A percentile compares a stretch with the other conserved stretches of the same genome.
phyloP scores from a whole-genome alignment of 2,113 vertebrate genomes.

The Pygoscelis antarcticus region DNA sequence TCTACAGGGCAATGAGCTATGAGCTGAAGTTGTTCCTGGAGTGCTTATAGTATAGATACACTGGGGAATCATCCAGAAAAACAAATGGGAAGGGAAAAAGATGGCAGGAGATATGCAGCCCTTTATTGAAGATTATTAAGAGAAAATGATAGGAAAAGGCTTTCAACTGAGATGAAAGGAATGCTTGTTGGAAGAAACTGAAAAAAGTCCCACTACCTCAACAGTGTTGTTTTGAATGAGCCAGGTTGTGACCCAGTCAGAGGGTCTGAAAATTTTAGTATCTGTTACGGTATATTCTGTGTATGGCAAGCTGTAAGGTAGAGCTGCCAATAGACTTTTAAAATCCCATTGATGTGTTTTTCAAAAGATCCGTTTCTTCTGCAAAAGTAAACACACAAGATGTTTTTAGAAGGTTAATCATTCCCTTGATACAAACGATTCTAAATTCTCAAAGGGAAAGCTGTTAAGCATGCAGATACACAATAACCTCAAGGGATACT shows the following conservation, averaged over 20 bases:
- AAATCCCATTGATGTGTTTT: background rate
- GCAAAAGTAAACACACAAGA: background rate
- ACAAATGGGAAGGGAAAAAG: background rate
- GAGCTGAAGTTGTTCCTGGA: background rate
- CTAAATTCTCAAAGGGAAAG: background rate
- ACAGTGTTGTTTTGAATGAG: background rate
- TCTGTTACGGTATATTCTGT: background rate
- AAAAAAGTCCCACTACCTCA: background rate
- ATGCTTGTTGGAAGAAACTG: background rate
- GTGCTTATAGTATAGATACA: background rate
- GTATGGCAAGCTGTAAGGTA: background rate
- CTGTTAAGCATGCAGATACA: background rate
- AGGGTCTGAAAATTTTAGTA: background rate
- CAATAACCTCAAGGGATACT: background rate
- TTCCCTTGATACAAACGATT: background rate
- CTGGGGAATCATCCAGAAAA: background rate
- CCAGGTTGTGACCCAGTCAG: background rate
- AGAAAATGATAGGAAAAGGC: background rate
- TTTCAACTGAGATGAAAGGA: conserved; percentile 33
- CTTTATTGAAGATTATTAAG: background rate
- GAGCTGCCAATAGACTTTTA: background rate
- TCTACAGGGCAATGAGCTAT: background rate
- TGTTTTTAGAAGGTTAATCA: background rate
- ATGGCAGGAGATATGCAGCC: background rate
- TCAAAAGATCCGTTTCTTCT: background rate